Evolutionary conservation across 2,797 vertebrate species (phyloP).

Genomic region (Schizothorax lantsangensis): DNA sequence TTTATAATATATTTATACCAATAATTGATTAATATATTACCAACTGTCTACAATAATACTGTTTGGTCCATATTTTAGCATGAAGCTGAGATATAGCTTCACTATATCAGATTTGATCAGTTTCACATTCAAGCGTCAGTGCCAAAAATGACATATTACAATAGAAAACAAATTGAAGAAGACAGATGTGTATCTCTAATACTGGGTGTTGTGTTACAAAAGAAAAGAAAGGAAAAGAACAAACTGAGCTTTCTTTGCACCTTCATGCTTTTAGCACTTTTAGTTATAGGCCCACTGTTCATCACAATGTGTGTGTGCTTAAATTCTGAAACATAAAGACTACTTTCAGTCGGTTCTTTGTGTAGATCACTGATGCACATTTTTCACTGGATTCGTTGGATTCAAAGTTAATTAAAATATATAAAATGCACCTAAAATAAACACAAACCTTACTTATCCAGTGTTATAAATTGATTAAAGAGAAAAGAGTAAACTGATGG

Average conservation of each 20-base stretch:
- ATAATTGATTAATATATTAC: not conserved
- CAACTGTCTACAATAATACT: not conserved
- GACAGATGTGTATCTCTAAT: not conserved
- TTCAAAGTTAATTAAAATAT: not conserved
- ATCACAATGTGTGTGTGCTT: not conserved
- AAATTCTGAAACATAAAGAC: not conserved
- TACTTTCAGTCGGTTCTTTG: not conserved
- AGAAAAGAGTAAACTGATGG: not conserved
- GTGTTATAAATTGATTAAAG: not conserved
- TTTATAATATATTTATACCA: too few species aligned
- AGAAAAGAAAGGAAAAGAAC: not conserved
- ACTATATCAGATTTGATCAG: not conserved
- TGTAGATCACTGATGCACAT: not conserved
- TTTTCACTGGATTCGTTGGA: not conserved
- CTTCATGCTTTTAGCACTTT: not conserved
- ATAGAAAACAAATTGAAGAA: not conserved
- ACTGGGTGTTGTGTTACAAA: not conserved
- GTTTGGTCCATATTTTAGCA: conserved; percentile 17
- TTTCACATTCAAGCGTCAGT: not conserved
- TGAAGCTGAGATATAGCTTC: not conserved
- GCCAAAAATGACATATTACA: not conserved
- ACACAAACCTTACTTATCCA: not conserved
- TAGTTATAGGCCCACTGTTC: not conserved
- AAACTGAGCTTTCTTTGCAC: not conserved
- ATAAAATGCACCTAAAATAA: not conserved